Base-by-base conservation (phyloP, 1,140 invertebrate species). In the Drosophila equinoxialis region DNA sequence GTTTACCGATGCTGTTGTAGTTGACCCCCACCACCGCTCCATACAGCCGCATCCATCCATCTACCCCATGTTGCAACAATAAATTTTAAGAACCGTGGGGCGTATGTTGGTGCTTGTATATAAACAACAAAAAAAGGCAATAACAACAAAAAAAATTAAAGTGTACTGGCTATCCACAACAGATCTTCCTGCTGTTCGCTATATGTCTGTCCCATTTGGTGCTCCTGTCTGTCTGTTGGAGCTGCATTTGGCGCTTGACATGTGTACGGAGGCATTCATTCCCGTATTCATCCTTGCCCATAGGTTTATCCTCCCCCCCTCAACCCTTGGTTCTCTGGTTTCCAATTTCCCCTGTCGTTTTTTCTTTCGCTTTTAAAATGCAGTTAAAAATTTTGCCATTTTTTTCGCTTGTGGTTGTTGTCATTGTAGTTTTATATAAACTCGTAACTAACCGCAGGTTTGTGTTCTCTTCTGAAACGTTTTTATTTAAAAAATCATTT, bases 241-340 rank as follows among this genome's bases (percentile, higher is more conserved):
- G 83, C 87, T 87, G 79, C 83, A 87, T 89, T 87, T 87, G 84
- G 83, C 76, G 77, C 83, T 87, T 87, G 83, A 87, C 83, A 87
- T 87, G 77, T 87, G 83, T 79, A 79, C 71, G 71, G 69, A 39
- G 45, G 45, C 20, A 51, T 51, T 51, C 45, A 51, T 51, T 51
- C 45, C 45, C 20, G 45, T 10, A 23, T 51, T 51, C 45, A 23
- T 51, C 45, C 17, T 51, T 23, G 45, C 45, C 45, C 20, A 51
- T 51, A 51, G 45, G 20, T 51, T 51, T 23, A 51, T 10, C 55
- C 30, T 10, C 55, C 30, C 6, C 26, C 26, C 13, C 13, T 2
- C 13, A 6, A 1, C 23, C 23, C 26, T 23, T 17, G 37, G 55
- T 77, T 65, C 17, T 20, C 20, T 51, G 45, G 45, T 51, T 23